These are phyloP conservation scores for Atopsyche davidsoni DNA, from an alignment of 1,140 invertebrate species.

Conservation along the genomic window DNA sequence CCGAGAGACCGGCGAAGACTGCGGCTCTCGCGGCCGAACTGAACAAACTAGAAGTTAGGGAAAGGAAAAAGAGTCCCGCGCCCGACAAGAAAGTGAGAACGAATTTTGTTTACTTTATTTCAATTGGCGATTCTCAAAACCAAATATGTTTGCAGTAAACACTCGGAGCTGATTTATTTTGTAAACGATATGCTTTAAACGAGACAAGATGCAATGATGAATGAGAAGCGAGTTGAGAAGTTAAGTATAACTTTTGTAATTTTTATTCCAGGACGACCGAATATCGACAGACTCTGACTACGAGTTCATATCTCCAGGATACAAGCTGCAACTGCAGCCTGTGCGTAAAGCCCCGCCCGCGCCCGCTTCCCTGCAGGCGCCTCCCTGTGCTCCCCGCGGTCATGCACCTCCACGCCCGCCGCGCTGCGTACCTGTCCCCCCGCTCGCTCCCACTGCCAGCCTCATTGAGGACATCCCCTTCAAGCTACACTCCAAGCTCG, in stretches of 20 bases:
- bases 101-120: slow-evolving; percentile 34
- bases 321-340: slow-evolving; percentile 30
- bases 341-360: slow-evolving; percentile 35
- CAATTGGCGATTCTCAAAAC: no score
- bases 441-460: slow-evolving; percentile 34
- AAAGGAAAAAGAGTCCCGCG: slow-evolving; percentile 11
- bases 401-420: not conserved
- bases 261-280: no score
- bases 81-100: slow-evolving; percentile 13
- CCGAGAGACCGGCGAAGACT: slow-evolving; percentile 43
- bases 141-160: no score
- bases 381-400: not conserved
- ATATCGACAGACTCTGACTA: no score
- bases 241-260: no score
- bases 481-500: slow-evolving; percentile 46
- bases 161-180: no score
- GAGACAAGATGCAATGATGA: no score
- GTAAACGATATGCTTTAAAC: no score
- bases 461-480: slow-evolving; percentile 44
- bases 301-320: not conserved
- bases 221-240: no score
- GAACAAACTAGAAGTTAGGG: slow-evolving; percentile 41
- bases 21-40: slow-evolving; percentile 40
- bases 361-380: not conserved
- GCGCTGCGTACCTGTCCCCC: not conserved